Evolutionary conservation across 2,888 invertebrate genomes (phyloP), one percentile per base, ranked within the genome.

Genomic region (Globia sparganii): DNA sequence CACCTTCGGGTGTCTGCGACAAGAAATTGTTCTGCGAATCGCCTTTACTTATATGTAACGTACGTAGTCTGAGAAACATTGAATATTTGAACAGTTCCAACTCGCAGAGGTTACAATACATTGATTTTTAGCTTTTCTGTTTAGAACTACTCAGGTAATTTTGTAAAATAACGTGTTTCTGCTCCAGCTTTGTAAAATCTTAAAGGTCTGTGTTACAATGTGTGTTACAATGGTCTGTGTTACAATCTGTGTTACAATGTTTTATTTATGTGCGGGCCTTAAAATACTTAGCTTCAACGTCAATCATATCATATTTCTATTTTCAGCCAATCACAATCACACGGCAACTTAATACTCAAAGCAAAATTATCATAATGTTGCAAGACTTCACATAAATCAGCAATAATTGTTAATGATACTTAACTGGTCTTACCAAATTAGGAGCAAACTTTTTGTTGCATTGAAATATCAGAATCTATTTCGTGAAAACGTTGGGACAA

Each of bases 1-100:
- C 83, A 91, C 88, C 90, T 91, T 94, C 94, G 94, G 91, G 91
- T 91, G 90, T 91, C 86, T 85, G 91, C 90, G 90, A 91, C 92
- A 91, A 91, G 92, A 92, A 91, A 92, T 94, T 91, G 92, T 95
- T 94, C 95, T 92, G 90, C 89, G 95, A 94, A 95, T 82, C 86
- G 90, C 87, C 86, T 92, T 92, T 90, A 90, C 91, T 91, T 93
- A 92, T 92, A 91, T 92, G 92, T 91, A 91, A 89, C 91, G 90
- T 88, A 85, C 85, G 79, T 85, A 72, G 89, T 94, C 93, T 91
- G 90, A 91, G 94, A 93, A 94, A 88, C 89, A 90, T 91, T 93
- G 92, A 92, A 93, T 94, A 94, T 93, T 93, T 93, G 91, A 93
- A 84, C 88, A 91, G 91, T 90, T 84, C 81, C 89, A 87, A 87